phyloP scores from a whole-genome alignment of 2,888 invertebrate species.

The Drosophila anomalata region DNA sequence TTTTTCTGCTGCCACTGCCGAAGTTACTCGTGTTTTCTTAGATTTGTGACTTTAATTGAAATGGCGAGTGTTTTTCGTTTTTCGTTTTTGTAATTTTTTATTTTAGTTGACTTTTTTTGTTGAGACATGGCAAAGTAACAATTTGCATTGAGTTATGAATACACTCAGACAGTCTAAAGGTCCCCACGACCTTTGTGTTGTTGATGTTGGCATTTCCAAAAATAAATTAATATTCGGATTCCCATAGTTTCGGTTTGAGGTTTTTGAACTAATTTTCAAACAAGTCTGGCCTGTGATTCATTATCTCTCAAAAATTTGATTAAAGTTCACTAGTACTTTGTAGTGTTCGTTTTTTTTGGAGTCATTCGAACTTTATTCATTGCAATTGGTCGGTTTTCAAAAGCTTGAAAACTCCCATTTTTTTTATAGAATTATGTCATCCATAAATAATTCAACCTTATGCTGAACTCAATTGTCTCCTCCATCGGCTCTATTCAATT shows the following conservation, averaged over 20 bases:
- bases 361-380: background rate
- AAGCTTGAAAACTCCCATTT: background rate
- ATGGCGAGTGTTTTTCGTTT: conserved; percentile 35
- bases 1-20: conserved; percentile 7
- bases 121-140: conserved; percentile 4
- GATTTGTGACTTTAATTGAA: conserved; percentile 65
- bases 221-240: conserved; percentile 7
- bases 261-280: conserved; percentile 4
- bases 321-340: no score
- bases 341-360: no score
- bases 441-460: conserved; percentile 33
- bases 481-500: conserved; percentile 42
- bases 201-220: conserved; percentile 4
- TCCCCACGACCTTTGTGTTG: conserved; percentile 27
- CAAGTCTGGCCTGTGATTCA: background rate
- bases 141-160: conserved; percentile 40
- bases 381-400: no score
- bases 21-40: conserved; percentile 34
- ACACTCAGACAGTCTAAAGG: conserved; percentile 16
- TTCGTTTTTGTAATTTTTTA: background rate
- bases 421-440: conserved; percentile 38
- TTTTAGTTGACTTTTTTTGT: background rate
- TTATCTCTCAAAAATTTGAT: no score
- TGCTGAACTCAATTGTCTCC: conserved; percentile 44
- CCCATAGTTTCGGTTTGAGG: conserved; percentile 17